A percentile compares a stretch with the other conserved stretches of the same genome.
Conservation (phyloP, 2,888 invertebrate genomes). For the Ecdyonurus torrentis region DNA sequence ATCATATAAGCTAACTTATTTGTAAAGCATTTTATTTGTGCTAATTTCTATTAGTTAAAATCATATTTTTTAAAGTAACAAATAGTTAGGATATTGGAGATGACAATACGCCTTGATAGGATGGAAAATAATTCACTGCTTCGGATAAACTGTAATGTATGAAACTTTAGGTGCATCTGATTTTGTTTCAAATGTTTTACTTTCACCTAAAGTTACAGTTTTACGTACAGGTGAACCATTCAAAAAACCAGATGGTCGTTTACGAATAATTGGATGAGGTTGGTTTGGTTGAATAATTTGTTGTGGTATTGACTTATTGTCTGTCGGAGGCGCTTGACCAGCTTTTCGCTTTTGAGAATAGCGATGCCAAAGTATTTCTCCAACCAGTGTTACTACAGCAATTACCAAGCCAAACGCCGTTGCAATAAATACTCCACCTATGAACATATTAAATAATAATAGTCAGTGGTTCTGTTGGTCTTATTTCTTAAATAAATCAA, state of each 20-base stretch:
- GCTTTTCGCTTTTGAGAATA: neutral
- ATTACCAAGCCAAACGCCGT: slow-evolving; percentile 68
- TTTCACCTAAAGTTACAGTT: neutral
- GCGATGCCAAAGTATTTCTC: slow-evolving; percentile 61
- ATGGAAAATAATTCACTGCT: neutral
- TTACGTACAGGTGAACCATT: neutral
- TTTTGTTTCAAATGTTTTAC: neutral
- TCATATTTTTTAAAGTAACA: too few species aligned
- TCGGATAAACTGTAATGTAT: neutral
- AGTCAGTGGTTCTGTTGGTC: too few species aligned
- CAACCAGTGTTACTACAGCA: slow-evolving; percentile 67
- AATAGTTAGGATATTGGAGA: too few species aligned
- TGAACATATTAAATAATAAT: too few species aligned
- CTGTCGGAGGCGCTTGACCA: neutral
- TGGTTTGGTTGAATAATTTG: too few species aligned
- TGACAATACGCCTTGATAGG: too few species aligned
- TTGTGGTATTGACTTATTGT: neutral
- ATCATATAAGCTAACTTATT: too few species aligned
- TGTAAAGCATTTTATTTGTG: too few species aligned
- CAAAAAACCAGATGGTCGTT: neutral
- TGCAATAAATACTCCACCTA: slow-evolving; percentile 81
- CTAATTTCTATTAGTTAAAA: too few species aligned
- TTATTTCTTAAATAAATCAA: too few species aligned
- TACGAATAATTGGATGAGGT: neutral
- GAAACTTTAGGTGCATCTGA: neutral